These are phyloP conservation scores for Microcebus ravelobensis DNA, from an alignment of 2,113 vertebrate species.

Conservation along the genomic window DNA sequence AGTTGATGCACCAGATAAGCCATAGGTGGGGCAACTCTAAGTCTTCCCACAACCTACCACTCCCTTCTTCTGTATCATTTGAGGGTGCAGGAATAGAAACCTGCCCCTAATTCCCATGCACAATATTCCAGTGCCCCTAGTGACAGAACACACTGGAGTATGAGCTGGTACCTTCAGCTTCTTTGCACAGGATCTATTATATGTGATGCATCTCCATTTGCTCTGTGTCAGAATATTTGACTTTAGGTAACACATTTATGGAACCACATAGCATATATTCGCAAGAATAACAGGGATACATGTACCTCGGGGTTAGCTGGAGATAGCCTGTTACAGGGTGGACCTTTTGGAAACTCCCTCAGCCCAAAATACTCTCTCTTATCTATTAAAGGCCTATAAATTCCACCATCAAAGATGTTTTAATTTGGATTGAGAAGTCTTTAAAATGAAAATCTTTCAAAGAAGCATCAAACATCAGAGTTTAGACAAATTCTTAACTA, in stretches of 20 bases:
- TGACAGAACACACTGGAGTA: not conserved
- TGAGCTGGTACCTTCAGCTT: not conserved
- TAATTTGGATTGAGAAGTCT: constrained; percentile 39
- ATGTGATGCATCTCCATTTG: not conserved
- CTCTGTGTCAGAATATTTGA: not conserved
- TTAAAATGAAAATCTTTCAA: constrained; percentile 23
- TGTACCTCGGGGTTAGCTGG: not conserved
- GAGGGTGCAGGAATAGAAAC: not conserved
- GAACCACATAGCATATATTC: not conserved
- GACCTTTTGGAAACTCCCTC: not conserved
- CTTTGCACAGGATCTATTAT: not conserved
- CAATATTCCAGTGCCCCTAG: not conserved
- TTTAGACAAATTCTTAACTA: not conserved
- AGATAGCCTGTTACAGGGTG: not conserved
- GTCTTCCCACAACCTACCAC: not conserved
- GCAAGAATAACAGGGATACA: not conserved
- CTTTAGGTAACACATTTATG: not conserved
- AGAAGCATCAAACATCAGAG: not conserved
- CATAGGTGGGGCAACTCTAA: not conserved
- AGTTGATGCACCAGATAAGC: not conserved
- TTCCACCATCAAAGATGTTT: not conserved
- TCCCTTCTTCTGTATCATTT: not conserved
- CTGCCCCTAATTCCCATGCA: not conserved
- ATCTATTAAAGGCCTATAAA: not conserved
- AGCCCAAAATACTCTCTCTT: constrained; percentile 4